Conservation (phyloP, 2,113 vertebrate species). For the Campylomormyrus numenius region DNA sequence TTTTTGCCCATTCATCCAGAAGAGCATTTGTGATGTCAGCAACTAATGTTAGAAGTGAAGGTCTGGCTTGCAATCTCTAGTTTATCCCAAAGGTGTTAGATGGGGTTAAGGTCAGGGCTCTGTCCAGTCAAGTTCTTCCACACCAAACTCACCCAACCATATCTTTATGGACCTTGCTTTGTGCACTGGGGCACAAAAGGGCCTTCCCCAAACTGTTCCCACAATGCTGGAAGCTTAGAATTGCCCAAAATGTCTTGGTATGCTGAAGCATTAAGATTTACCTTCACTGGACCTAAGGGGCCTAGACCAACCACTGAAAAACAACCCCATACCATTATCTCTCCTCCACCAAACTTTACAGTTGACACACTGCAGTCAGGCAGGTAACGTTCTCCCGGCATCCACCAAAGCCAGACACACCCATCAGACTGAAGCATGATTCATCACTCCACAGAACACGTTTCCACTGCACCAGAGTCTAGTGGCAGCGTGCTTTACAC, state of each 20-base stretch:
- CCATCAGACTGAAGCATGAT: too few relatives aligned
- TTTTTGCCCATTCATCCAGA: not conserved
- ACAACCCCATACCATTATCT: not conserved
- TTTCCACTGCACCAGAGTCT: too few relatives aligned
- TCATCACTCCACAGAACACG: too few relatives aligned
- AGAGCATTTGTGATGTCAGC: not conserved
- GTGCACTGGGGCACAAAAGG: not conserved
- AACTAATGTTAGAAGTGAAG: not conserved
- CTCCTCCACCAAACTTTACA: too few relatives aligned
- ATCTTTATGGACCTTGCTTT: not conserved
- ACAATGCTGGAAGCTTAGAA: not conserved
- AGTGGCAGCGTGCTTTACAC: too few relatives aligned
- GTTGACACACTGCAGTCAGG: too few relatives aligned
- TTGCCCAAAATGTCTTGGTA: too few relatives aligned
- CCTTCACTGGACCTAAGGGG: not conserved
- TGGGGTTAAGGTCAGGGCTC: not conserved
- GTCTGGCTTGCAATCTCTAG: not conserved
- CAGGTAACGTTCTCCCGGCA: too few relatives aligned
- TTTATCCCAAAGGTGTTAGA: not conserved
- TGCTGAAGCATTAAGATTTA: too few relatives aligned
- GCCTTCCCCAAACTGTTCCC: not conserved
- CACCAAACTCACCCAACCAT: not conserved
- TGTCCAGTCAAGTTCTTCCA: not conserved
- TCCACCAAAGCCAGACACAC: too few relatives aligned
- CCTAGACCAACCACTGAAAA: not conserved